These are phyloP conservation scores for Ormyrus thymus DNA, from an alignment of 2,888 invertebrate genomes.

Conservation along the genomic window DNA sequence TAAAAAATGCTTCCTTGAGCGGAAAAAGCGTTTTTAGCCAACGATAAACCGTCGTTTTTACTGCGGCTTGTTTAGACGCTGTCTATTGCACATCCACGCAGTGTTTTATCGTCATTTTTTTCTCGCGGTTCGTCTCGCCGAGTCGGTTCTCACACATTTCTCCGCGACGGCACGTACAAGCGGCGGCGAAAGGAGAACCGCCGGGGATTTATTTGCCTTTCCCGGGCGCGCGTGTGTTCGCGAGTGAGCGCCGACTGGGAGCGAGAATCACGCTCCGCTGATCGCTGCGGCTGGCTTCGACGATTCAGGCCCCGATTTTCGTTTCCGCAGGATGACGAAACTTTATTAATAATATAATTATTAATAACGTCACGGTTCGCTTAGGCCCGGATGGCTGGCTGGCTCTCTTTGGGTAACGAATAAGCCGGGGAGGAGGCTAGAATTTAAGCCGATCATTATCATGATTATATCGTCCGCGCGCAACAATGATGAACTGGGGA, in stretches of 20 bases:
- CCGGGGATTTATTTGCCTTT: conserved; percentile 55
- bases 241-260: conserved; percentile 8
- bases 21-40: neutral
- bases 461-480: conserved; percentile 40
- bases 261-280: conserved; percentile 54
- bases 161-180: conserved; percentile 15
- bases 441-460: conserved; percentile 28
- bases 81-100: conserved; percentile 35
- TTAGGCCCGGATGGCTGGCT: conserved; percentile 47
- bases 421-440: neutral
- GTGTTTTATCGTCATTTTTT: conserved; percentile 24
- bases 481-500: conserved; percentile 53
- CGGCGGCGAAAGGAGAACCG: conserved; percentile 44
- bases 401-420: conserved; percentile 15
- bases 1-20: conserved; percentile 1
- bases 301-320: conserved; percentile 60
- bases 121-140: conserved; percentile 27
- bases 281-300: conserved; percentile 50
- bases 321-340: conserved; percentile 65
- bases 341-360: conserved; percentile 60
- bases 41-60: conserved; percentile 7
- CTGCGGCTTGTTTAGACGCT: conserved; percentile 14
- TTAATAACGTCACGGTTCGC: conserved; percentile 62
- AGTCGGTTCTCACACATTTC: conserved; percentile 51
- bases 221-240: conserved; percentile 28